phyloP scores from a whole-genome alignment of 2,888 invertebrate species.

The Chromoteleia sp. region DNA sequence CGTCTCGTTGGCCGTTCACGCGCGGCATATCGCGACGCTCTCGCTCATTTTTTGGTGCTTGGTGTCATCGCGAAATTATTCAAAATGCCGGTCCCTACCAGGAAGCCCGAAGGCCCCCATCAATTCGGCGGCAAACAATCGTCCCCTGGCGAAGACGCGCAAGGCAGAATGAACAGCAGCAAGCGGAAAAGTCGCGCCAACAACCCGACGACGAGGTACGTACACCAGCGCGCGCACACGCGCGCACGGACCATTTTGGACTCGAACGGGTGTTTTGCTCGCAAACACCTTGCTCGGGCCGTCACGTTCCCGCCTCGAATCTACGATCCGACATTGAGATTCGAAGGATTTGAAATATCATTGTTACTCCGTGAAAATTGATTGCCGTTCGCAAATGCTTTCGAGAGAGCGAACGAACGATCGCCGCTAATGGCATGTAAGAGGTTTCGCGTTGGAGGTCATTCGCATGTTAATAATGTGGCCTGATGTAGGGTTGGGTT shows the following conservation, averaged over 20 bases:
- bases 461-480: constrained; percentile 50
- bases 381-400: not conserved
- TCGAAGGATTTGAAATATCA: too few relatives aligned
- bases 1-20: constrained; percentile 9
- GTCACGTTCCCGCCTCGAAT: too few relatives aligned
- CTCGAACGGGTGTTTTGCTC: not conserved
- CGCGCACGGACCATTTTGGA: constrained; percentile 31
- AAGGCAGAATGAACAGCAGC: constrained; percentile 90
- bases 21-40: constrained; percentile 15
- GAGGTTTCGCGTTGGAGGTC: constrained; percentile 40
- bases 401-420: not conserved
- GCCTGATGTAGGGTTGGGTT: constrained; percentile 37
- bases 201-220: constrained; percentile 88
- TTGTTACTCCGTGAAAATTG: too few relatives aligned
- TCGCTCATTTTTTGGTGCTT: constrained; percentile 61
- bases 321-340: too few relatives aligned
- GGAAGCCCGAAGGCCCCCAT: constrained; percentile 92
- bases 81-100: constrained; percentile 95
- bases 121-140: constrained; percentile 87
- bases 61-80: constrained; percentile 82
- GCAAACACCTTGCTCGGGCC: not conserved
- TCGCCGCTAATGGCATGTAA: not conserved
- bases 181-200: constrained; percentile 94
- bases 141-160: constrained; percentile 81
- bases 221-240: constrained; percentile 4